A percentile compares a stretch with the other conserved stretches of the same genome.
Evolutionary conservation across 2,888 invertebrate genomes (phyloP).

Genomic region (Eustalomyia histrio): DNA sequence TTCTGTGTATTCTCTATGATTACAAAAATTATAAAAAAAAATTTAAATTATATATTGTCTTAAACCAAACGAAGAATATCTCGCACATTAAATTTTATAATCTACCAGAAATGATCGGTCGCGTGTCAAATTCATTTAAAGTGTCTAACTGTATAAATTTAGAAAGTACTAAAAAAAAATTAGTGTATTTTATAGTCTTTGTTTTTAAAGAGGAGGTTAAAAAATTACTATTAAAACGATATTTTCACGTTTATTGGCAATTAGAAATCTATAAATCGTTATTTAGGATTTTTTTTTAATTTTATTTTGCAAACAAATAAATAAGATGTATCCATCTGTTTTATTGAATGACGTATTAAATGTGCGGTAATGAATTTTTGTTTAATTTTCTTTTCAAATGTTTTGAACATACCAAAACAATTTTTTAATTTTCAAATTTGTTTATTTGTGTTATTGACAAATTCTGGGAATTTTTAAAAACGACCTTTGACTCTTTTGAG

Average conservation of each 20-base stretch:
- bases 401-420: not conserved
- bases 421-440: not conserved
- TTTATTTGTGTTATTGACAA: conserved; percentile 7
- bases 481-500: not conserved
- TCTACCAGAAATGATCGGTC: too few species aligned
- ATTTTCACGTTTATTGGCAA: conserved; percentile 10
- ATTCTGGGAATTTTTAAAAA: not conserved
- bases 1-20: too few species aligned
- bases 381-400: not conserved
- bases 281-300: conserved; percentile 6
- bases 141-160: too few species aligned
- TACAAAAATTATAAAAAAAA: too few species aligned
- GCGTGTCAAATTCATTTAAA: too few species aligned
- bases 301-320: not conserved
- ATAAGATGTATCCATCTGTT: too few species aligned
- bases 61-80: too few species aligned
- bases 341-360: conserved; percentile 16
- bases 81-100: too few species aligned
- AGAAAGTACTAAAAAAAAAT: too few species aligned
- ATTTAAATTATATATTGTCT: too few species aligned
- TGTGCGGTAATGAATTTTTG: conserved; percentile 1
- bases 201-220: not conserved
- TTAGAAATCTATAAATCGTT: conserved; percentile 31
- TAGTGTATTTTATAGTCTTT: too few species aligned
- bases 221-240: not conserved